Evolutionary conservation across 2,888 invertebrate genomes (phyloP), one percentile per base, ranked within the genome.

Genomic region (Zygothrica quintamaculata): DNA sequence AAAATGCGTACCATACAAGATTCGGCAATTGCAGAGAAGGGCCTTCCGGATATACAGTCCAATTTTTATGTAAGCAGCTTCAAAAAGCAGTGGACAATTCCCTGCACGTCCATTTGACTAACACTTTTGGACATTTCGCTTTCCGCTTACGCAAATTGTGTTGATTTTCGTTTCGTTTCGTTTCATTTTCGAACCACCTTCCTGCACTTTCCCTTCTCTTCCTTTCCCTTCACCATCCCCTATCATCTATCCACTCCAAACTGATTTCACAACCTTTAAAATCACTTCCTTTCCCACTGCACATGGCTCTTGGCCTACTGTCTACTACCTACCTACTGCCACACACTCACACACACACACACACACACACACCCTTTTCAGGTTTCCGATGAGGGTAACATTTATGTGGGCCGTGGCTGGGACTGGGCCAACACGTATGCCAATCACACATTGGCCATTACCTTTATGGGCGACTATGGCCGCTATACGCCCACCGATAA

Each of bases 331-430:
- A 26, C 26, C 26, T 26, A 26, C 26, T 6, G 4, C 4, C 8
- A 26, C 26, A 26, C 26, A 26, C 26, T 6, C 26, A 26, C 26
- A 26, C 26, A 26, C 26, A 26, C 8, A 26, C 26, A 26, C 26
- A 26, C 4, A 6, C 26, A 15, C 15, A 11, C 71, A 22, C 18
- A 22, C 18, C 18, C 18, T 22, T 22, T 22, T 22, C 18, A 84
- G 72, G 91, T 94, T 50, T 93, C 93, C 4, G 92, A 92, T 29
- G 93, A 93, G 88, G 93, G 92, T 5, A 91, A 91, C 62, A 88
- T 93, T 26, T 93, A 92, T 76, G 92, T 92, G 43, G 93, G 92
- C 22, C 90, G 93, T 58, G 92, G 92, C 65, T 93, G 92, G 92
- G 90, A 91, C 58, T 90, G 89, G 34, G 90, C 91, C 44, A 93